Percentiles rank a stretch among this genome's conserved stretches.
phyloP scores from a whole-genome alignment of 1,140 invertebrate species.

The Popillia japonica region DNA sequence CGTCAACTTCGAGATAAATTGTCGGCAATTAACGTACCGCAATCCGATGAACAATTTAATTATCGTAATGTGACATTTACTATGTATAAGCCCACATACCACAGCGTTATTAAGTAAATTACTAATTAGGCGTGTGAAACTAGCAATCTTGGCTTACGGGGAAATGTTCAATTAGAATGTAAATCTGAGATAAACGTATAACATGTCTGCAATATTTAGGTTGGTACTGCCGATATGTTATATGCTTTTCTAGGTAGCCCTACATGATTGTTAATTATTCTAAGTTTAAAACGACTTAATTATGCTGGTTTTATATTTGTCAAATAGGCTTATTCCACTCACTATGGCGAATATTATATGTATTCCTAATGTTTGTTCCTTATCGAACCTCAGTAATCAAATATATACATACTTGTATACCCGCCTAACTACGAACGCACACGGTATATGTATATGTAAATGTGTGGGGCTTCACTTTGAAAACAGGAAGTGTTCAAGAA shows the following conservation, averaged over 20 bases:
- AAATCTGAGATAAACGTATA: neutral
- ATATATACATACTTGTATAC: too few relatives aligned
- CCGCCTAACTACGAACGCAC: too few relatives aligned
- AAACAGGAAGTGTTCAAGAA: neutral
- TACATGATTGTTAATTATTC: too few relatives aligned
- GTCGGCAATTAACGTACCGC: neutral
- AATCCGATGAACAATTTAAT: conserved; percentile 15
- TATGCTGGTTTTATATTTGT: too few relatives aligned
- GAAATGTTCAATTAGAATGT: conserved; percentile 1
- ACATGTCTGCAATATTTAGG: too few relatives aligned
- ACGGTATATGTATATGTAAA: neutral
- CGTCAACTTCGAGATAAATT: neutral
- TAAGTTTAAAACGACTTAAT: too few relatives aligned
- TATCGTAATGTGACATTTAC: neutral
- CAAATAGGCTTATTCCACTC: too few relatives aligned
- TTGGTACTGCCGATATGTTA: too few relatives aligned
- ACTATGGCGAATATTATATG: too few relatives aligned
- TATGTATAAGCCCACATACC: neutral
- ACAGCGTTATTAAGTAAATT: neutral
- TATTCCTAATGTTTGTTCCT: too few relatives aligned
- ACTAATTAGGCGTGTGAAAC: neutral
- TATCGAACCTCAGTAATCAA: too few relatives aligned
- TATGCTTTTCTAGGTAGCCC: too few relatives aligned
- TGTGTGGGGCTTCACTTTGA: neutral
- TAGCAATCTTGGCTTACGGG: neutral